Conservation (phyloP, 2,113 vertebrate genomes). For the Scalopus aquaticus region DNA sequence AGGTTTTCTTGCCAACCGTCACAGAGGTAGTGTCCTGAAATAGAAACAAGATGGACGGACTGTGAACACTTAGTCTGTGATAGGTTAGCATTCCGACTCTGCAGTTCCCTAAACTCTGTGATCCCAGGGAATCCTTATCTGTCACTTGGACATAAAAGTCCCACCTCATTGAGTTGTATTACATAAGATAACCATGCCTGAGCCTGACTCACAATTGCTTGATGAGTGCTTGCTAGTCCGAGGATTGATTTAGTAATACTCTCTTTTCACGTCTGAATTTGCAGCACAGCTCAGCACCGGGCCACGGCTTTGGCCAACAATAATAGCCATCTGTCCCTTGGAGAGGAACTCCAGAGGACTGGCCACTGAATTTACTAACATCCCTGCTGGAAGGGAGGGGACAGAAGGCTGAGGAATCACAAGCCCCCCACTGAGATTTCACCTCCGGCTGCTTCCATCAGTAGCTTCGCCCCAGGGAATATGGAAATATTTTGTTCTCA, state of each 20-base stretch:
- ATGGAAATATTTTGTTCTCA: slow-evolving; percentile 65
- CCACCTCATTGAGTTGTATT: not conserved
- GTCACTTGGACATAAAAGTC: not conserved
- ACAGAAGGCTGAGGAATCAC: not conserved
- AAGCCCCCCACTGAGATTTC: slow-evolving; percentile 30
- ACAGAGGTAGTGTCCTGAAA: not conserved
- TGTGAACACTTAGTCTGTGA: not conserved
- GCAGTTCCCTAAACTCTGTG: not conserved
- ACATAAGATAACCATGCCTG: not conserved
- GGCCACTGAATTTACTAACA: not conserved
- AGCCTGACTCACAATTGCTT: not conserved
- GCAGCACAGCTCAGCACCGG: not conserved
- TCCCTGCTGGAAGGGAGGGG: not conserved
- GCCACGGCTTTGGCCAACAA: not conserved
- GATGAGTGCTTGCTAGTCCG: not conserved
- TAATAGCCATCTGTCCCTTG: not conserved
- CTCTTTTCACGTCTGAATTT: not conserved
- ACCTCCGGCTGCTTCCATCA: not conserved
- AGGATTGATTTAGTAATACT: not conserved
- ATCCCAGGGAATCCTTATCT: not conserved
- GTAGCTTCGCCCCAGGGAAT: slow-evolving; percentile 49
- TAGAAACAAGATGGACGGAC: not conserved
- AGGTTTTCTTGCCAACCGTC: not conserved
- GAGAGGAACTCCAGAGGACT: not conserved
- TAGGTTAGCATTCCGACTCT: not conserved